Evolutionary conservation across 2,888 invertebrate genomes (phyloP).

Genomic region (Mythimna ferrago): DNA sequence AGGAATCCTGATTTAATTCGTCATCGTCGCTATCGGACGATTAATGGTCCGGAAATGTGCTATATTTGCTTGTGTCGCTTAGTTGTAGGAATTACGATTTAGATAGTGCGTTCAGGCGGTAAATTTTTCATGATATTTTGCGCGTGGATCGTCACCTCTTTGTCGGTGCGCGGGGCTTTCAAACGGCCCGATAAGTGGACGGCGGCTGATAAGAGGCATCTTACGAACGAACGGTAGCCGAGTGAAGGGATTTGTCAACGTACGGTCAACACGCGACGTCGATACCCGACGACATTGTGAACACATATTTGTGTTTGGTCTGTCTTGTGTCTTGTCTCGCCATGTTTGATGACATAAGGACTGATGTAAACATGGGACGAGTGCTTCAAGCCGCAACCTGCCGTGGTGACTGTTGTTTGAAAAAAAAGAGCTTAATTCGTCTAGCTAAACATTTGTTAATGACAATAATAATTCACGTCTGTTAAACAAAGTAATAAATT

Average conservation of each 20-base stretch:
- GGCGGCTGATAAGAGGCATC: conserved; percentile 80
- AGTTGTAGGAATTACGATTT: conserved; percentile 55
- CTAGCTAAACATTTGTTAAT: conserved; percentile 19
- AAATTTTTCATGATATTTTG: conserved; percentile 77
- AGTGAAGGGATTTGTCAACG: conserved; percentile 86
- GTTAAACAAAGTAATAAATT: conserved; percentile 48
- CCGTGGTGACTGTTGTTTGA: conserved; percentile 27
- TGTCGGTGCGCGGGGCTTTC: conserved; percentile 84
- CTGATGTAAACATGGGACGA: conserved; percentile 44
- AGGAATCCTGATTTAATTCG: conserved; percentile 66
- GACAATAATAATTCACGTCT: conserved; percentile 25
- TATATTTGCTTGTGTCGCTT: conserved; percentile 28
- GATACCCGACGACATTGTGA: conserved; percentile 64
- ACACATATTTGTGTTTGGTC: conserved; percentile 70
- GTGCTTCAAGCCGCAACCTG: conserved; percentile 28
- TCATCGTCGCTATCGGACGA: conserved; percentile 50
- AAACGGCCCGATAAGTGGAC: conserved; percentile 84
- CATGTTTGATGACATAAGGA: conserved; percentile 51
- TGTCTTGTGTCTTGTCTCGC: conserved; percentile 46
- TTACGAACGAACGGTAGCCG: conserved; percentile 84
- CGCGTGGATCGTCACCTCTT: conserved; percentile 85
- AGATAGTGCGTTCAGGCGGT: conserved; percentile 60
- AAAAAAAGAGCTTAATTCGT: conserved; percentile 26
- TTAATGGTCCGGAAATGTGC: conserved; percentile 38
- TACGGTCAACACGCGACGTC: conserved; percentile 82